These are phyloP conservation scores for Tetropium fuscum DNA, from an alignment of 2,888 invertebrate species.

Conservation along the genomic window DNA sequence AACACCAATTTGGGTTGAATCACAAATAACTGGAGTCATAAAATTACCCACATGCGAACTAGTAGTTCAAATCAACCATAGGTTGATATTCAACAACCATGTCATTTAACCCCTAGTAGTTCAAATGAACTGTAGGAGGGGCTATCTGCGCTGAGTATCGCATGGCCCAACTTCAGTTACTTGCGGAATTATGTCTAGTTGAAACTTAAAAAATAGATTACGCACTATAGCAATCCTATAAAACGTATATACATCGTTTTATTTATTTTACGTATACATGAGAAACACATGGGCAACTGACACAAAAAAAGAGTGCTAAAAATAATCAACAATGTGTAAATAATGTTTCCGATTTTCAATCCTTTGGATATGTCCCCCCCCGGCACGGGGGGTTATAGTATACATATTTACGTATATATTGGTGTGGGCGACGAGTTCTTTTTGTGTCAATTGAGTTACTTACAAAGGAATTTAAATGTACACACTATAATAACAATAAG, in stretches of 20 bases:
- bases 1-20: slow-evolving; percentile 42
- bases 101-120: background rate
- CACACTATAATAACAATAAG: slow-evolving; percentile 40
- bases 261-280: slow-evolving; percentile 56
- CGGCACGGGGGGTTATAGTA: slow-evolving; percentile 2
- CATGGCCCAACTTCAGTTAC: background rate
- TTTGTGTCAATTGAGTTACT: slow-evolving; percentile 1
- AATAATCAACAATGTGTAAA: background rate
- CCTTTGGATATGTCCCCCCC: slow-evolving; percentile 11
- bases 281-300: slow-evolving; percentile 25
- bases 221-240: slow-evolving; percentile 52
- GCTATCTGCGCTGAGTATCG: background rate
- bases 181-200: slow-evolving; percentile 32
- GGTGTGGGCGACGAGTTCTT: background rate
- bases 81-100: too few species aligned
- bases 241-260: slow-evolving; percentile 60
- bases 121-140: slow-evolving; percentile 4
- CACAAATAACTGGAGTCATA: slow-evolving; percentile 29
- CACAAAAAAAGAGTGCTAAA: slow-evolving; percentile 8
- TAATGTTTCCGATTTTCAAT: background rate
- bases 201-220: slow-evolving; percentile 41
- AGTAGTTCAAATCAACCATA: background rate
- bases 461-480: slow-evolving; percentile 33
- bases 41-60: background rate
- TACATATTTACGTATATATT: slow-evolving; percentile 8